Base-by-base conservation (phyloP, 1,140 invertebrate genomes). In the Anastrepha obliqua region DNA sequence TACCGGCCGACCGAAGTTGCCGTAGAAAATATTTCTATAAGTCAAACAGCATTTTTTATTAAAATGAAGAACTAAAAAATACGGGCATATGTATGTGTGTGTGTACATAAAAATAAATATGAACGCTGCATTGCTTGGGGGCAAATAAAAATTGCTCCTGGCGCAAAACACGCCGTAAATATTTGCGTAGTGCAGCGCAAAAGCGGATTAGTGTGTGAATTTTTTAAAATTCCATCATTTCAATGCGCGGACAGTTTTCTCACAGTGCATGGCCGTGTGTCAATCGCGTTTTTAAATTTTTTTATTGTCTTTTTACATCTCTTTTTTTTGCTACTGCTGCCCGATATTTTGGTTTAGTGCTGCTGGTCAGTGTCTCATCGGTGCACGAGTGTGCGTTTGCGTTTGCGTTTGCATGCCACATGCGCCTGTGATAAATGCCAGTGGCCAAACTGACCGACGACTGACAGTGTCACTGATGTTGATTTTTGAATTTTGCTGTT, bases 211-310 rank as follows among this genome's bases (percentile, higher is more conserved):
- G 74, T 81, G 74, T 81, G 74, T 81, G 74, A 81, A 81, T 81
- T 81, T 81, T 81, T 29, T 29, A 81, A 81, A 81, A 55, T 81
- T 81, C 74, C 74, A 74, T 74, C 70, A 74, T 74, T 81, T 81
- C 47, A 81, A 55, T 55, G 44, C 3, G 67, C 67, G 42, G 51
- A 55, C 51, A 55, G 39, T 55, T 55, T 81, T 81, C 47, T 81
- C 74, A 55, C 74, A 81, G 74, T 55, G 74, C 47, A 67, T 11
- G 42, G 47, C 3, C 44, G 74, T 81, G 74, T 55, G 74, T 51
- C 47, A 81, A 13, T 47, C 47, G 70, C 15, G 17, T 20, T 78
- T 78, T 51, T 0, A 0, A 0, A 29, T 29, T 78, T 51, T n/a
- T 62, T 17, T n/a, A 17, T 62, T 29, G 29, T 29, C 1, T 29